These are phyloP conservation scores for Sitta europaea DNA, from an alignment of 2,113 vertebrate species.

Conservation along the genomic window DNA sequence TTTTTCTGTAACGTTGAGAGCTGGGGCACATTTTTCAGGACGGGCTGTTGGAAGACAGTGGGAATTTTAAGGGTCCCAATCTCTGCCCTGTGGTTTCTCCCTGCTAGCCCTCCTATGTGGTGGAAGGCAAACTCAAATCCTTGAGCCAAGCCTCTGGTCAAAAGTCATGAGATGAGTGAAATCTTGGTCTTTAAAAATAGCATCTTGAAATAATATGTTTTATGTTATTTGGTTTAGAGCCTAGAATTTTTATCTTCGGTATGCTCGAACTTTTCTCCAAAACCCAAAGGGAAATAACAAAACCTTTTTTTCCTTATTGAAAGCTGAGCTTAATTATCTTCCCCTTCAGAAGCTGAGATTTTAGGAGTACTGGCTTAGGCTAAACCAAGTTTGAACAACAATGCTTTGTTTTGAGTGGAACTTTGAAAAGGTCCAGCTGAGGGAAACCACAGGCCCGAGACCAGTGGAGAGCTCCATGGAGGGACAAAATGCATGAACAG, in stretches of 20 bases:
- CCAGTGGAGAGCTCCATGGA: not conserved
- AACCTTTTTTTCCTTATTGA: not conserved
- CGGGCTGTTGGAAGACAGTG: rapidly evolving
- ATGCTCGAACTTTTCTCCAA: not conserved
- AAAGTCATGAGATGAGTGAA: not conserved
- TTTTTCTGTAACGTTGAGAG: not conserved
- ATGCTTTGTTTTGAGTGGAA: not conserved
- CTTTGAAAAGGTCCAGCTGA: not conserved
- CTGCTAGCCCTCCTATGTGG: rapidly evolving
- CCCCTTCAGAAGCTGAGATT: not conserved
- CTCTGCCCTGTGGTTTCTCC: not conserved
- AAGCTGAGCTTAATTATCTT: not conserved
- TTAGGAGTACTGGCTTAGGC: not conserved
- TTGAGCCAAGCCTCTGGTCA: not conserved
- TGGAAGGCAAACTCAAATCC: not conserved
- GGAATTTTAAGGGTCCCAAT: not conserved
- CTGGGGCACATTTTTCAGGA: not conserved
- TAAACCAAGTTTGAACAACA: not conserved
- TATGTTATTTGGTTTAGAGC: not conserved
- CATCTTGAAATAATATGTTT: not conserved
- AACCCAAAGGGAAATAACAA: not conserved
- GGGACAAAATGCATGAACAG: not conserved
- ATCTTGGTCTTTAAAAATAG: not conserved
- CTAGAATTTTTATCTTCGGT: not conserved
- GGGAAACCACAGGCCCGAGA: not conserved